phyloP scores from a whole-genome alignment of 2,888 invertebrate species.

The Patella pellucida region DNA sequence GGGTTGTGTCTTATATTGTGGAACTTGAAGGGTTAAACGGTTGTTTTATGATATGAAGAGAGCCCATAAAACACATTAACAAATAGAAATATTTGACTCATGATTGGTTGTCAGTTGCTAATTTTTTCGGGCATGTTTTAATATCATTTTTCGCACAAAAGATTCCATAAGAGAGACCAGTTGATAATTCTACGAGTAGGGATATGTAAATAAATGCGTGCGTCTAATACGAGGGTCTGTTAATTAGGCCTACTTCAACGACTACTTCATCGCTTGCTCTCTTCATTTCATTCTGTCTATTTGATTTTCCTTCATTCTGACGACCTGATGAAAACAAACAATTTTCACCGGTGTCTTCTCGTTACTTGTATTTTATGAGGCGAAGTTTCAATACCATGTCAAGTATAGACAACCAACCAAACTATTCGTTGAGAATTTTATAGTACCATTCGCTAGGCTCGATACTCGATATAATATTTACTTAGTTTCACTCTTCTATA shows the following conservation, averaged over 20 bases:
- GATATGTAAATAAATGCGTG: constrained; percentile 7
- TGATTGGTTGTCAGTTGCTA: background rate
- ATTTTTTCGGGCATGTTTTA: constrained; percentile 8
- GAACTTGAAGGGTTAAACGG: too few species aligned
- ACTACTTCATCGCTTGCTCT: background rate
- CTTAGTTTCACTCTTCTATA: background rate
- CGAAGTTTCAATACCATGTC: constrained; percentile 4
- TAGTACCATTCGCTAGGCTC: background rate
- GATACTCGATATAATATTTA: background rate
- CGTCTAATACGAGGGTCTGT: background rate
- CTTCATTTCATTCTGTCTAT: background rate
- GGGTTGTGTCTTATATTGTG: too few species aligned
- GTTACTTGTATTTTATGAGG: constrained; percentile 10
- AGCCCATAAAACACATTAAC: constrained; percentile 5
- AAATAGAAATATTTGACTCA: background rate
- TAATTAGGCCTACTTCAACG: constrained; percentile 7
- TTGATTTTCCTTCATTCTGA: background rate
- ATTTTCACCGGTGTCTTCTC: background rate
- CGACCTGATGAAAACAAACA: constrained; percentile 1
- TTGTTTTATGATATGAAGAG: background rate
- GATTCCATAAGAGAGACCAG: constrained; percentile 4
- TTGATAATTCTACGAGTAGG: background rate
- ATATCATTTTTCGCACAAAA: constrained; percentile 7
- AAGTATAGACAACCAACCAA: background rate
- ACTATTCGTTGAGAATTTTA: constrained; percentile 8